These are phyloP conservation scores for Heliothis subflexa DNA, from an alignment of 1,140 invertebrate species.

Conservation along the genomic window DNA sequence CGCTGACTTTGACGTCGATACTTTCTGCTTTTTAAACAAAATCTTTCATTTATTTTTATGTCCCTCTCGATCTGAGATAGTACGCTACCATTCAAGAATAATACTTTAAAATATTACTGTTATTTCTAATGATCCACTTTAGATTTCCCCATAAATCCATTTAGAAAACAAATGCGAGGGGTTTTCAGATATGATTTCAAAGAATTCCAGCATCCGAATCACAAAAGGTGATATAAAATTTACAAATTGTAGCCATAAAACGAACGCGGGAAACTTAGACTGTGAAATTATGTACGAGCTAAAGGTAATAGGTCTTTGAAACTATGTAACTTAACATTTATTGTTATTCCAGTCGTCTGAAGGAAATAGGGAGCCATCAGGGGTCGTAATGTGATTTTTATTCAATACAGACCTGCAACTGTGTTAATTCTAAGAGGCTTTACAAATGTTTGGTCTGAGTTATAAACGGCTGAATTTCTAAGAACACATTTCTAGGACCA, in stretches of 20 bases:
- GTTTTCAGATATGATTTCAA: slow-evolving; percentile 35
- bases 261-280: slow-evolving; percentile 43
- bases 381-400: slow-evolving; percentile 74
- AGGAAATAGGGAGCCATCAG: slow-evolving; percentile 45
- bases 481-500: no score
- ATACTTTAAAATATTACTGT: slow-evolving; percentile 16
- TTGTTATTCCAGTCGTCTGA: slow-evolving; percentile 55
- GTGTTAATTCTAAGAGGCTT: slow-evolving; percentile 61
- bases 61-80: not conserved
- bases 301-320: slow-evolving; percentile 47
- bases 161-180: slow-evolving; percentile 24
- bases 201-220: slow-evolving; percentile 39
- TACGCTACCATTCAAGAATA: slow-evolving; percentile 14
- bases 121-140: slow-evolving; percentile 36
- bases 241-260: slow-evolving; percentile 61
- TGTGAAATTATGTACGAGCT: slow-evolving; percentile 43
- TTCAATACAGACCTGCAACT: slow-evolving; percentile 65
- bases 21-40: no score
- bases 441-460: slow-evolving; percentile 48
- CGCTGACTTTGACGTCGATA: no score
- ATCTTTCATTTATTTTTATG: no score
- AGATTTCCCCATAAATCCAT: slow-evolving; percentile 37
- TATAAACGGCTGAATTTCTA: not conserved
- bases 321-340: slow-evolving; percentile 56
- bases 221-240: slow-evolving; percentile 64